Evolutionary conservation across 35 echinoderm and acorn worm species (phyloP), one percentile per base, ranked within the genome.

Genomic region (Amphiura filiformis): DNA sequence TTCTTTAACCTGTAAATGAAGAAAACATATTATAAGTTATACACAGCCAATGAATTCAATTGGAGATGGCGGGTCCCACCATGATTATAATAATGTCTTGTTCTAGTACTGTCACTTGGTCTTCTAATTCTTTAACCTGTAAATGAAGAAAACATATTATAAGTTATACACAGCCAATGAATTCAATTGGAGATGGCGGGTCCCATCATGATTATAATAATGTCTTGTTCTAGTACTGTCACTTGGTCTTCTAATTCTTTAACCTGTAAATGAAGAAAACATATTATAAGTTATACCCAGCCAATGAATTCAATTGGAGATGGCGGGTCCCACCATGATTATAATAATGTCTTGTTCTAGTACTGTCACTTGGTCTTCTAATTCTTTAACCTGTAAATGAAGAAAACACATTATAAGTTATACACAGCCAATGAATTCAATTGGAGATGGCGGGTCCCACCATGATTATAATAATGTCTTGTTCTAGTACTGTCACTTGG

Each of bases 81-180:
- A 84, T 61, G 56, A 61, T 61, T n/a, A 61, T 61, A n/a, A n/a
- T n/a, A n/a, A n/a, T 92, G 32, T 93, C 96, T 56, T 94, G 78
- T 39, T 94, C 92, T 31, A 98, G 87, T 38, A 57, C 76, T 31
- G 52, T 86, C 0, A 98, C 81, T 75, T 98, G 96, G 26, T 77
- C 31, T 76, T 94, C 96, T 40, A 98, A 85, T 83, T 98, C 89
- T 37, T 80, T 81, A 28, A 98, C 96, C 96, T 98, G 65, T 32
- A 76, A 34, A 9, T 17, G 17, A 47, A n/a, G n/a, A 47, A 47
- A 9, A 47, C 41, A 47, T 47, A 47, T 47, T 17, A 47, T 47
- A 47, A 47, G 41, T 47, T 47, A n/a, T n/a, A 15, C 56, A 64
- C 56, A 64, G 56, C 56, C 56, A 64, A 14, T 64, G 56, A n/a